These are phyloP conservation scores for Dendroctonus ponderosae DNA, from an alignment of 1,140 invertebrate genomes.

Conservation along the genomic window DNA sequence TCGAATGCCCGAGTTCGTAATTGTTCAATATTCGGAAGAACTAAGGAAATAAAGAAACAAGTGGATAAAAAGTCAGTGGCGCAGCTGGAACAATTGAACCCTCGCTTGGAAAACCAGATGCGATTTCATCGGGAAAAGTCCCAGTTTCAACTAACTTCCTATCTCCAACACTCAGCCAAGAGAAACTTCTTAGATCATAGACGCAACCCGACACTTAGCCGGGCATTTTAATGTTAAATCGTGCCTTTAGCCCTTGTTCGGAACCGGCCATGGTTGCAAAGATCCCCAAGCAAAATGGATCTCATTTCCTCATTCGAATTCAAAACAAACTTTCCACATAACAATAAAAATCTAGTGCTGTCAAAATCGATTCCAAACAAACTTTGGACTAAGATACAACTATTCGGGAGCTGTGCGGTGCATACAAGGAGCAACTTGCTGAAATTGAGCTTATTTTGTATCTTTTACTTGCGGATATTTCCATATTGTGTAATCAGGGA, in stretches of 20 bases:
- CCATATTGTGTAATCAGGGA: no score
- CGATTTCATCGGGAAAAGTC: no score
- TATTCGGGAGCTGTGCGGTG: conserved; percentile 4
- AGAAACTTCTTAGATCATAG: no score
- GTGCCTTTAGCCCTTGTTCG: no score
- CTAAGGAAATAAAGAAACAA: background rate
- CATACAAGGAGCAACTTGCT: conserved; percentile 2
- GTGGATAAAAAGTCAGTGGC: background rate
- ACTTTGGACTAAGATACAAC: conserved; percentile 18
- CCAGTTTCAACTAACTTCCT: no score
- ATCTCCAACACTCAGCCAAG: no score
- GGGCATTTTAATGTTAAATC: no score
- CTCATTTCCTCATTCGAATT: conserved; percentile 36
- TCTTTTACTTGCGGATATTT: background rate
- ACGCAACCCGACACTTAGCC: no score
- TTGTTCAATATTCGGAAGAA: conserved; percentile 2
- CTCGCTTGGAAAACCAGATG: no score
- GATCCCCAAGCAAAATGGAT: background rate
- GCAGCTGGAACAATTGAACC: background rate
- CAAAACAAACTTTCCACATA: conserved; percentile 42
- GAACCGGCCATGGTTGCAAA: background rate
- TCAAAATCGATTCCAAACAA: conserved; percentile 42
- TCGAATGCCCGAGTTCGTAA: background rate
- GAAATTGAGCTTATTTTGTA: conserved; percentile 14
- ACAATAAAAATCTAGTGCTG: conserved; percentile 44